These are phyloP conservation scores for Caenorhabditis uteleia DNA, from an alignment of 2,888 invertebrate genomes.

Conservation along the genomic window DNA sequence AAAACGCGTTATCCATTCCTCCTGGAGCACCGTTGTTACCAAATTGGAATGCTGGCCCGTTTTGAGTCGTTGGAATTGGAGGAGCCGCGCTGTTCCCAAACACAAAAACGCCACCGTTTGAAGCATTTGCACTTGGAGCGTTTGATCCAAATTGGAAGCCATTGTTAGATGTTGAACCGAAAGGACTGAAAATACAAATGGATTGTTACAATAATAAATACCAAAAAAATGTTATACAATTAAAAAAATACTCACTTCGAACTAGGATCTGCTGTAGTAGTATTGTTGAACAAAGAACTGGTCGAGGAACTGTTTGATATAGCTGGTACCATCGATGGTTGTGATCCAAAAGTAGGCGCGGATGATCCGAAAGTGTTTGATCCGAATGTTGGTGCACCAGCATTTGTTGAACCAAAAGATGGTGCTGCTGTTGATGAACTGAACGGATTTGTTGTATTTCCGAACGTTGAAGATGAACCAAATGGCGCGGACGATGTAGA, in stretches of 20 bases:
- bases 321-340: constrained; percentile 9
- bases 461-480: constrained; percentile 5
- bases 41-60: constrained; percentile 14
- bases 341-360: background rate
- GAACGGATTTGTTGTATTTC: background rate
- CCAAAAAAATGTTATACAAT: too few species aligned
- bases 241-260: constrained; percentile 19
- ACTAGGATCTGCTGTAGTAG: constrained; percentile 10
- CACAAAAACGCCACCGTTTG: constrained; percentile 11
- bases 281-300: constrained; percentile 19
- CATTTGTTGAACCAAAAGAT: background rate
- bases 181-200: constrained; percentile 17
- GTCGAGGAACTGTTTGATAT: constrained; percentile 34
- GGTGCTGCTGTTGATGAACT: background rate
- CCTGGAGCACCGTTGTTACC: constrained; percentile 9
- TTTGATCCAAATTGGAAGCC: constrained; percentile 16
- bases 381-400: constrained; percentile 1
- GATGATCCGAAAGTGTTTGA: too few species aligned
- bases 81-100: constrained; percentile 3
- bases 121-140: background rate
- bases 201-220: too few species aligned
- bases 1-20: constrained; percentile 32
- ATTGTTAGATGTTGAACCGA: constrained; percentile 7
- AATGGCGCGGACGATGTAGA: constrained; percentile 1
- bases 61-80: constrained; percentile 1